These are phyloP conservation scores for Mamestra configurata DNA, from an alignment of 1,140 invertebrate genomes.

Conservation along the genomic window DNA sequence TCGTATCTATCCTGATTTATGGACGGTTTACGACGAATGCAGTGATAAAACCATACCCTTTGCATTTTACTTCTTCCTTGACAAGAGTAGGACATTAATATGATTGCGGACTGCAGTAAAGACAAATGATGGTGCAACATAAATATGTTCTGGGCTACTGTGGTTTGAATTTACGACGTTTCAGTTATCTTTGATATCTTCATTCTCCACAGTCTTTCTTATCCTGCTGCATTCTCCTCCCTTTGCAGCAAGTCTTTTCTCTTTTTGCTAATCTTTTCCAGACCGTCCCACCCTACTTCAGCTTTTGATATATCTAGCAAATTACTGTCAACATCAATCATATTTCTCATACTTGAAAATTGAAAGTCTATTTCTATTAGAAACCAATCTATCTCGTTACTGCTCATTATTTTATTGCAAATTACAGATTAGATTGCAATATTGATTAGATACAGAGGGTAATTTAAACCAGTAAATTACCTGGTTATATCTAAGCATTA, in stretches of 20 bases:
- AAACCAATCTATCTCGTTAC: not conserved
- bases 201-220: not conserved
- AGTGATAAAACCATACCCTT: conserved; percentile 28
- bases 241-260: no score
- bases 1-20: conserved; percentile 67
- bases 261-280: no score
- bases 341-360: conserved; percentile 4
- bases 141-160: not conserved
- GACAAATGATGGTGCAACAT: not conserved
- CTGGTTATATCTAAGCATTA: not conserved
- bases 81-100: not conserved
- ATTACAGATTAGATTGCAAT: conserved; percentile 4
- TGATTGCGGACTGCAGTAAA: not conserved
- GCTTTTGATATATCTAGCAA: no score
- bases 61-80: conserved; percentile 36
- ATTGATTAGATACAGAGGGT: conserved; percentile 3
- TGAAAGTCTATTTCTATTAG: conserved; percentile 23
- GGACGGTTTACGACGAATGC: conserved; percentile 47
- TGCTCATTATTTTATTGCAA: not conserved
- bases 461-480: conserved; percentile 13
- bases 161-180: not conserved
- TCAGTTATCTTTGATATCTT: not conserved
- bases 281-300: no score
- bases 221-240: no score
- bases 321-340: conserved; percentile 7